Percentiles rank a stretch among this genome's conserved stretches.
These are phyloP conservation scores for Tricholaema leucomelas DNA, from an alignment of 2,113 vertebrate genomes.

Conservation along the genomic window DNA sequence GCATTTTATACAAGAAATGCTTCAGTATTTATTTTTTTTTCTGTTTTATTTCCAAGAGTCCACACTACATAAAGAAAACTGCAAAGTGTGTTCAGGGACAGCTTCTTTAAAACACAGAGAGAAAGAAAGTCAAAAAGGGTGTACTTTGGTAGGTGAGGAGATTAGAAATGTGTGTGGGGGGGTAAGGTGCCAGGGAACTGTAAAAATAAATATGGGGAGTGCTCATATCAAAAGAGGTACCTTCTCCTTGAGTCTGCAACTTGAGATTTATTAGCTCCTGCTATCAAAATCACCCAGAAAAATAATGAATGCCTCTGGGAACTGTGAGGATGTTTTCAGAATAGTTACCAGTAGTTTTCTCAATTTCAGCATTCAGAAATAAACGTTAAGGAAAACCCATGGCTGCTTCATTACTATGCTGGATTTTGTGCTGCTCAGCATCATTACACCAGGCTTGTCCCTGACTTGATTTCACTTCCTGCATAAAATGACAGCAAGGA, in stretches of 20 bases:
- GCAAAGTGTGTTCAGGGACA: background rate
- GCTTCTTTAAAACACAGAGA: background rate
- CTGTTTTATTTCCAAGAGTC: background rate
- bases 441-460: constrained; percentile 34
- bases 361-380: background rate
- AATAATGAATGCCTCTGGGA: background rate
- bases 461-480: constrained; percentile 65
- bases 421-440: background rate
- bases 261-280: background rate
- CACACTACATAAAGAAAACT: background rate
- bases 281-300: background rate
- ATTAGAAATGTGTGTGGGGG: background rate
- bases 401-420: background rate
- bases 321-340: background rate
- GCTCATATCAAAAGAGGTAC: background rate
- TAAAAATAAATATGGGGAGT: background rate
- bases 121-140: background rate
- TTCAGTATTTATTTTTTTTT: background rate
- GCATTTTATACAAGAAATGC: background rate
- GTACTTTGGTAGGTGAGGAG: background rate
- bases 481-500: constrained; percentile 57
- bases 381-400: background rate
- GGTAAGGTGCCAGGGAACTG: background rate
- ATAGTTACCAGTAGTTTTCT: background rate
- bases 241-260: background rate